Evolutionary conservation across 1,140 invertebrate species (phyloP).

Genomic region (Nylanderia fulva): DNA sequence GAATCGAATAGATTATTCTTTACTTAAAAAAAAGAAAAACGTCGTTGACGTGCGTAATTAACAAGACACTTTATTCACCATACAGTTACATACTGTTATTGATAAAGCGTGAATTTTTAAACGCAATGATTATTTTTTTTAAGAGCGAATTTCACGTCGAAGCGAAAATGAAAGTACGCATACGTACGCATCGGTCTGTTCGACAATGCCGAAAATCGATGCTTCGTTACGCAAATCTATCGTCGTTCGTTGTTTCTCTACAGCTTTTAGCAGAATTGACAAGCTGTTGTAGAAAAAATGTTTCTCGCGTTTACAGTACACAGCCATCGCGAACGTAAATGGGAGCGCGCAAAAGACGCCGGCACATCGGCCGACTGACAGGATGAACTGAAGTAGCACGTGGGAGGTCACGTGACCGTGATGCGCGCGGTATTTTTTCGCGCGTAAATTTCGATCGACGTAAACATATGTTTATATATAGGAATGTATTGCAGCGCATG

Average conservation of each 20-base stretch:
- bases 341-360: not conserved
- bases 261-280: constrained; percentile 88
- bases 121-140: not conserved
- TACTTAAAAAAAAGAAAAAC: not conserved
- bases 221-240: constrained; percentile 89
- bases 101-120: not conserved
- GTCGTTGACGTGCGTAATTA: not conserved
- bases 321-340: constrained; percentile 43
- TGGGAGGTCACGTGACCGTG: not conserved
- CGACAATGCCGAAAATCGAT: constrained; percentile 87
- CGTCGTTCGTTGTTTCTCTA: constrained; percentile 88
- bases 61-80: not conserved
- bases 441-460: not conserved
- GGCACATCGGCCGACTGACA: not conserved
- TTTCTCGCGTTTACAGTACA: constrained; percentile 81
- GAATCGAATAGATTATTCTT: not conserved
- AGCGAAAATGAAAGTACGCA: not conserved
- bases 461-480: too few relatives aligned
- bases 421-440: not conserved
- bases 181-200: constrained; percentile 88
- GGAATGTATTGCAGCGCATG: not conserved
- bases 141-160: not conserved
- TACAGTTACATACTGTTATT: constrained; percentile 3
- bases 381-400: not conserved
- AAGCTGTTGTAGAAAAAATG: constrained; percentile 87